These are phyloP conservation scores for Druon quercuslanigerum DNA, from an alignment of 1,140 invertebrate genomes.

Conservation along the genomic window DNA sequence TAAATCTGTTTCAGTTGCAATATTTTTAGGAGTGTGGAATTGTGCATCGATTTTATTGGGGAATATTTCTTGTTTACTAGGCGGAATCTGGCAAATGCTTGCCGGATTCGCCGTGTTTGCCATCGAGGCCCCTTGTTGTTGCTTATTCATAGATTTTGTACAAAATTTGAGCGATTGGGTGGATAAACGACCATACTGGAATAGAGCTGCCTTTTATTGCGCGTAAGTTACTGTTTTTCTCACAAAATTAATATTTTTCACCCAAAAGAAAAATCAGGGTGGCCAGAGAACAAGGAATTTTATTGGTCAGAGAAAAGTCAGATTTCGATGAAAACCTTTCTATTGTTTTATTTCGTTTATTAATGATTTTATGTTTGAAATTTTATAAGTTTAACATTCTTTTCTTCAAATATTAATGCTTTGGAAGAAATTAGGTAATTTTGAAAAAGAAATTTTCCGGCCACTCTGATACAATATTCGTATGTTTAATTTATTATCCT, in stretches of 20 bases:
- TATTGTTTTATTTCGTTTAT: too few species aligned
- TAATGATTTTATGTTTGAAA: too few species aligned
- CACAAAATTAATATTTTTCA: slow-evolving; percentile 35
- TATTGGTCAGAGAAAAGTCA: too few species aligned
- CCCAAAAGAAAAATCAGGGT: slow-evolving; percentile 2
- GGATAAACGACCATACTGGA: slow-evolving; percentile 91
- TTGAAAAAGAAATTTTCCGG: too few species aligned
- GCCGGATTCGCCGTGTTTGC: slow-evolving; percentile 90
- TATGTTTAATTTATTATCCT: too few species aligned
- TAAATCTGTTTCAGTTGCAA: slow-evolving; percentile 82
- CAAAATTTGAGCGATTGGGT: slow-evolving; percentile 87
- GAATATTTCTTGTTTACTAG: slow-evolving; percentile 82
- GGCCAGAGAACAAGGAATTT: too few species aligned
- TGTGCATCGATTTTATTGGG: slow-evolving; percentile 83
- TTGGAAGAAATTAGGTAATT: too few species aligned
- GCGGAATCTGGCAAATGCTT: slow-evolving; percentile 92
- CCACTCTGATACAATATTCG: too few species aligned
- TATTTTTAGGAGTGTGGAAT: slow-evolving; percentile 89
- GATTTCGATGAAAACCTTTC: too few species aligned
- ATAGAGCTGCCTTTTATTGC: slow-evolving; percentile 91
- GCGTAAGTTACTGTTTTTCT: slow-evolving; percentile 80
- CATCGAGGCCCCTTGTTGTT: slow-evolving; percentile 96
- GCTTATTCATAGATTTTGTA: slow-evolving; percentile 95
- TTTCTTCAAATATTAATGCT: too few species aligned
- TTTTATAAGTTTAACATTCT: too few species aligned